A percentile compares a stretch with the other conserved stretches of the same genome.
Evolutionary conservation across 1,140 invertebrate species (phyloP).

Genomic region (Philotrypesis tridentata): DNA sequence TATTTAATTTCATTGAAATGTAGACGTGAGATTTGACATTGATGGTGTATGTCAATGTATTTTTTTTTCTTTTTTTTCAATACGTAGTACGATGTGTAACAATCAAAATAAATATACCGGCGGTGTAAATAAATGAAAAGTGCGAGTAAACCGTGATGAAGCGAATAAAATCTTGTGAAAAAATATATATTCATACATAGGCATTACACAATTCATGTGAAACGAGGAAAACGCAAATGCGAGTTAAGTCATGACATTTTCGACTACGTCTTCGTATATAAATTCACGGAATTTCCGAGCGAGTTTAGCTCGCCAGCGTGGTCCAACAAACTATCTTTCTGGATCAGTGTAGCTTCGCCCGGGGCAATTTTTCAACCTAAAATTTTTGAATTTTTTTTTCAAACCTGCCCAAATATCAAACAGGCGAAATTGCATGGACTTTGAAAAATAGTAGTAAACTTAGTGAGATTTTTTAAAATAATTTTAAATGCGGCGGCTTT

Average conservation of each 20-base stretch:
- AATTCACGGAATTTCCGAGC: not conserved
- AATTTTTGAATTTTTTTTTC: not conserved
- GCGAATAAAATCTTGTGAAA: not conserved
- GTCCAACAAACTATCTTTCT: not conserved
- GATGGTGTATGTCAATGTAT: too few relatives aligned
- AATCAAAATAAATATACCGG: too few relatives aligned
- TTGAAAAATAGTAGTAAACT: not conserved
- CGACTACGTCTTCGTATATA: not conserved
- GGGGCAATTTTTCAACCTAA: not conserved
- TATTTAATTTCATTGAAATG: too few relatives aligned
- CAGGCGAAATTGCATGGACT: not conserved
- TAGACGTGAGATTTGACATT: too few relatives aligned
- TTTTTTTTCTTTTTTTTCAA: too few relatives aligned
- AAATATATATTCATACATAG: not conserved
- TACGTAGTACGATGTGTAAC: too few relatives aligned
- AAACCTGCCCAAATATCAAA: not conserved
- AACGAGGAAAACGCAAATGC: not conserved
- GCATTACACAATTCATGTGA: not conserved
- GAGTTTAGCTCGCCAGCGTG: not conserved
- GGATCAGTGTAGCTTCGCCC: not conserved
- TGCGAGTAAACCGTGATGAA: too few relatives aligned
- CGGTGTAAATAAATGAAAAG: too few relatives aligned
- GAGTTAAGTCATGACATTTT: not conserved
- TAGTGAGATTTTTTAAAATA: not conserved
- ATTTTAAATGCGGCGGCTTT: not conserved